These are phyloP conservation scores for Palythoa grandiflora DNA, from an alignment of 92 coral and sea anemone species.

Conservation along the genomic window DNA sequence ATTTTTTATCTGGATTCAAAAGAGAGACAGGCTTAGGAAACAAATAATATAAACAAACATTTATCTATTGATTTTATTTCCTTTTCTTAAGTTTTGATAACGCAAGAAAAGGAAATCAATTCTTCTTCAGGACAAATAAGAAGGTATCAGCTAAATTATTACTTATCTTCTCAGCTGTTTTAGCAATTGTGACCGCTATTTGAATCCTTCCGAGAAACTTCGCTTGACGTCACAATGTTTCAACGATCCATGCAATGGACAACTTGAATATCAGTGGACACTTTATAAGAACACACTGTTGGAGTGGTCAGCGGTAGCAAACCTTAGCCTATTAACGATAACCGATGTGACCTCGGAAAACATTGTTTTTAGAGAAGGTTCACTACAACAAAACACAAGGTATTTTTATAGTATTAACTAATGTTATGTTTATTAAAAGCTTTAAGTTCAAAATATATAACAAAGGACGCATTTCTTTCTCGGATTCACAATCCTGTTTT, in stretches of 20 bases:
- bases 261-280: conserved; percentile 18
- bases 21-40: no score
- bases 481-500: no score
- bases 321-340: background rate
- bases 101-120: no score
- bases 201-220: conserved; percentile 29
- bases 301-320: background rate
- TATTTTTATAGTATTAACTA: background rate
- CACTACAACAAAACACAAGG: conserved; percentile 2
- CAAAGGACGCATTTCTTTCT: no score
- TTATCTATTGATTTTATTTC: background rate
- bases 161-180: conserved; percentile 17
- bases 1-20: no score
- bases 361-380: background rate
- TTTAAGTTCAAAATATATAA: no score
- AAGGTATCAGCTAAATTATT: background rate
- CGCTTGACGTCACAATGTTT: conserved; percentile 13
- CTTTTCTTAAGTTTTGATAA: background rate
- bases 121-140: background rate
- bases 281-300: background rate
- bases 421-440: background rate
- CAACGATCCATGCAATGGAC: background rate
- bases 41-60: no score
- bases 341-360: background rate
- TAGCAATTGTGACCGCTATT: conserved; percentile 34